phyloP scores from a whole-genome alignment of 2,888 invertebrate genomes.

The Euproctis similis region DNA sequence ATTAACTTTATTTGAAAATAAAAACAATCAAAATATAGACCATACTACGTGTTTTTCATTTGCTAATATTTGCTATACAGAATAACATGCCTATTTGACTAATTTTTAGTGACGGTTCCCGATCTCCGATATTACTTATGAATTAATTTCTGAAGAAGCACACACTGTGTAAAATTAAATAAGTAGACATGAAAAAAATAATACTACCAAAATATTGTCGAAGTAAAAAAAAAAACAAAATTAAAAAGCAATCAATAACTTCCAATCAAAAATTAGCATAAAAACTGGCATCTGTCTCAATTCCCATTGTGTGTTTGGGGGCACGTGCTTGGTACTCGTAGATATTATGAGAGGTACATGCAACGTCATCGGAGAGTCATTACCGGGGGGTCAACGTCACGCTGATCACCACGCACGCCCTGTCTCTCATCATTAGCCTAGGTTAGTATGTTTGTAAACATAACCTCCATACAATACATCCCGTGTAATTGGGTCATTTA shows the following conservation, averaged over 20 bases:
- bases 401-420: conserved; percentile 70
- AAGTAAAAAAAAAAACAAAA: conserved; percentile 11
- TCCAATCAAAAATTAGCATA: conserved; percentile 18
- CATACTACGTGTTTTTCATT: too few relatives aligned
- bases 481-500: conserved; percentile 47
- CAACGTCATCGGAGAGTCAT: conserved; percentile 74
- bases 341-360: too few relatives aligned
- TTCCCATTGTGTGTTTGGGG: conserved; percentile 30
- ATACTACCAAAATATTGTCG: too few relatives aligned
- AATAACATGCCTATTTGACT: too few relatives aligned
- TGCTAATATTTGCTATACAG: too few relatives aligned
- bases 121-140: too few relatives aligned
- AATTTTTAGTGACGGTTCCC: too few relatives aligned
- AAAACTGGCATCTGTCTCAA: conserved; percentile 40
- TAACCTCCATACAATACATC: conserved; percentile 54
- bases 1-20: too few relatives aligned
- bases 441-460: conserved; percentile 76
- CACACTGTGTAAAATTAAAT: too few relatives aligned
- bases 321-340: conserved; percentile 59
- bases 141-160: too few relatives aligned
- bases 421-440: conserved; percentile 75
- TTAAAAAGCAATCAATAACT: conserved; percentile 20
- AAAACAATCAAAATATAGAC: too few relatives aligned
- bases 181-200: too few relatives aligned
- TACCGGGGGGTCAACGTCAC: conserved; percentile 70